Evolutionary conservation across 2,113 vertebrate species (phyloP), one percentile per base, ranked within the genome.

Genomic region (Microcebus ravelobensis): DNA sequence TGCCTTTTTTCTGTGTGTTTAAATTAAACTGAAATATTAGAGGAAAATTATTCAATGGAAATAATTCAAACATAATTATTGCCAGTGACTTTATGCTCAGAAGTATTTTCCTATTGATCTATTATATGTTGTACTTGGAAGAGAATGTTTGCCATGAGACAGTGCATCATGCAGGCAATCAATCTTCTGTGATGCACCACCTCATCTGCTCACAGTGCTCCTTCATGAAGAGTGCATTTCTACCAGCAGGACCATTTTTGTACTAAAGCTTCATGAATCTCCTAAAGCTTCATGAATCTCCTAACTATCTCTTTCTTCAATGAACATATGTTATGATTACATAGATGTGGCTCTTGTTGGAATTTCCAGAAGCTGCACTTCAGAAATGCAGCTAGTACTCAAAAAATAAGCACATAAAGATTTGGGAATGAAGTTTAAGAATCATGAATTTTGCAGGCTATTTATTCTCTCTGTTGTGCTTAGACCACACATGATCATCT

Each of bases 21-120:
- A 93, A 96, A 83, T 23, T 63, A 67, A 96, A 91, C 10, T 86
- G 36, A 96, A 97, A 85, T 88, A 80, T 5, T 55, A 91, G 45
- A 74, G 8, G 23, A 63, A 89, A 94, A 81, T 73, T 86, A 73
- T 84, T 73, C 67, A 88, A 50, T 91, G 63, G 71, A 97, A 98
- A 97, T 98, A 97, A 97, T 96, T 98, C 86, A 95, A 23, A 34
- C 42, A 34, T 73, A 85, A 93, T 95, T 94, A 95, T 94, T 96
- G n/a, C 29, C 77, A 79, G 77, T 68, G n/a, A 84, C 77, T 85
- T 36, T 97, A 76, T 91, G 12, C 90, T 97, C 79, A 59, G 48
- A 96, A 87, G 65, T 97, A 71, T 97, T 87, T 95, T 96, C 77
- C 95, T 68, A 90, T 95, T 96, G 96, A 85, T 94, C 48, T 96